phyloP scores from a whole-genome alignment of 2,113 vertebrate genomes.

The Porphyrio hochstetteri region DNA sequence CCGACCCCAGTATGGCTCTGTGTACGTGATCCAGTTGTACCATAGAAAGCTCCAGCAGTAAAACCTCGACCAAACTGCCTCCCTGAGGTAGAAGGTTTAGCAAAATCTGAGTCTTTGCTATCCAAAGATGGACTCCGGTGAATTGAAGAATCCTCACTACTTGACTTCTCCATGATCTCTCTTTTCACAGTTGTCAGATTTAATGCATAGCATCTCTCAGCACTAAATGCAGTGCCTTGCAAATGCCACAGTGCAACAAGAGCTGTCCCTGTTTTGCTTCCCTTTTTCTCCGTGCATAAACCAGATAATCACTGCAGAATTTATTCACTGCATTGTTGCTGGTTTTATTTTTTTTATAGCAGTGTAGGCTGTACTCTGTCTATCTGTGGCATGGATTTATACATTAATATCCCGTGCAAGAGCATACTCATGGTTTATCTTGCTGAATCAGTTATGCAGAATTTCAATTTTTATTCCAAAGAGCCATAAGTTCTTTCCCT shows the following conservation, averaged over 20 bases:
- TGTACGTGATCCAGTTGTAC: conserved; percentile 86
- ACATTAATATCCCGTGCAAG: conserved; percentile 28
- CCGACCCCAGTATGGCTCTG: conserved; percentile 70
- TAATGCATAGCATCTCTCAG: conserved; percentile 82
- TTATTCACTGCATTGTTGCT: conserved; percentile 54
- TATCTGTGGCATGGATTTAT: conserved; percentile 29
- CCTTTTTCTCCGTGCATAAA: conserved; percentile 25
- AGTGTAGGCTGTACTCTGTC: conserved; percentile 12
- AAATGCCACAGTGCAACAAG: conserved; percentile 25
- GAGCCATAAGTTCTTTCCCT: conserved; percentile 11
- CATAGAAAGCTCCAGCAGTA: conserved; percentile 96
- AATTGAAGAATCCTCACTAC: conserved; percentile 98
- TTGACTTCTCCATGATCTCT: conserved; percentile 99
- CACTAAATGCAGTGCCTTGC: conserved; percentile 53
- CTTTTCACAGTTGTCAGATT: conserved; percentile 74
- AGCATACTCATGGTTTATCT: conserved; percentile 39
- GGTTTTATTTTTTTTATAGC: conserved; percentile 49
- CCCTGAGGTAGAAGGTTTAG: conserved; percentile 90
- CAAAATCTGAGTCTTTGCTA: conserved; percentile 93
- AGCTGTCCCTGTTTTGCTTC: conserved; percentile 27
- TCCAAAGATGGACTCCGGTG: conserved; percentile 97
- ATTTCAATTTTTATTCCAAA: conserved; percentile 59
- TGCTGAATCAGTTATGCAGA: conserved; percentile 53
- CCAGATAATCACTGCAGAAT: conserved; percentile 55
- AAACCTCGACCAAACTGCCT: conserved; percentile 92